phyloP scores from a whole-genome alignment of 2,797 vertebrate species.

The Poecilia gillii region DNA sequence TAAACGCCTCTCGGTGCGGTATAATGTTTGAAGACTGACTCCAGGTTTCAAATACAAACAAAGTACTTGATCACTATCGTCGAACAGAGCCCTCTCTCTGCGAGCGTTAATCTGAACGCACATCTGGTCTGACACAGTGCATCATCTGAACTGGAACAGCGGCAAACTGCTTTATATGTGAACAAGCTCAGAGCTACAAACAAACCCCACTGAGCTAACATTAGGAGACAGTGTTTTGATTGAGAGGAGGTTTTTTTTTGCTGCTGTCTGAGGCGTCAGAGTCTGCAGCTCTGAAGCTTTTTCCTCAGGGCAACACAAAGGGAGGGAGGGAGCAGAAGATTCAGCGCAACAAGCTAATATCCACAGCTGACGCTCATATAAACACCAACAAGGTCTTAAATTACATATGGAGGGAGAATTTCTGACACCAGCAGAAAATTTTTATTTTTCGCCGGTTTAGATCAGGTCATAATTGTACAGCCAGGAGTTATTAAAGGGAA shows the following conservation, averaged over 20 bases:
- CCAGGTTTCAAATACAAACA: not conserved
- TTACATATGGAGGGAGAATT: slow-evolving; percentile 31
- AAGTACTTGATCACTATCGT: not conserved
- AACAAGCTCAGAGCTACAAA: slow-evolving; percentile 55
- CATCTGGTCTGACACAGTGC: slow-evolving; percentile 33
- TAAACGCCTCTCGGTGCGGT: not conserved
- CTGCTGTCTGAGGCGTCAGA: slow-evolving; percentile 30
- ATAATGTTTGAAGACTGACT: not conserved
- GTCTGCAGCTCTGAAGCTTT: slow-evolving; percentile 14
- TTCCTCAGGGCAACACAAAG: slow-evolving; percentile 28
- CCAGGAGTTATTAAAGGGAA: slow-evolving; percentile 36
- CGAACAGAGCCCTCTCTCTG: not conserved
- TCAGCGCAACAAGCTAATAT: slow-evolving; percentile 45
- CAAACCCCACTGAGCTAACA: slow-evolving; percentile 33
- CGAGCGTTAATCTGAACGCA: slow-evolving; percentile 31
- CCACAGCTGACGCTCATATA: slow-evolving; percentile 54
- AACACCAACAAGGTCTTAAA: slow-evolving; percentile 39
- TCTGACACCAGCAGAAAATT: slow-evolving; percentile 22
- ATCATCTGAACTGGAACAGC: slow-evolving; percentile 24
- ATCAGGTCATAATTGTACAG: slow-evolving; percentile 21
- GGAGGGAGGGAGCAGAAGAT: slow-evolving; percentile 46
- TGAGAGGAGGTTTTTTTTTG: slow-evolving; percentile 35
- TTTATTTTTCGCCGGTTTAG: slow-evolving; percentile 18
- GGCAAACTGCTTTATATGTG: slow-evolving; percentile 43
- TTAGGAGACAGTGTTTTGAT: slow-evolving; percentile 45